Conservation (phyloP, 2,888 invertebrate species). For the Rotaria socialis region DNA sequence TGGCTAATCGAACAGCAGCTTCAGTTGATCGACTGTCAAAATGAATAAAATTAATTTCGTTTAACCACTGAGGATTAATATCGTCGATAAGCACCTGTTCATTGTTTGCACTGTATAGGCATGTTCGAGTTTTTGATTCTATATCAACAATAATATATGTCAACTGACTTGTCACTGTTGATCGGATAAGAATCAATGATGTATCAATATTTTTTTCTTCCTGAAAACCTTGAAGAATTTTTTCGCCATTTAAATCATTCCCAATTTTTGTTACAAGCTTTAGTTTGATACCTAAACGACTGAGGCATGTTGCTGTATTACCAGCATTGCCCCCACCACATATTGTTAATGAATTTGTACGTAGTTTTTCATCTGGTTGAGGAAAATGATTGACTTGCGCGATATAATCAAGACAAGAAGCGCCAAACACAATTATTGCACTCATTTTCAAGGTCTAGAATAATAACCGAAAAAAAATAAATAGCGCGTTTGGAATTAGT, state of each 20-base stretch:
- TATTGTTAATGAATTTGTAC: background rate
- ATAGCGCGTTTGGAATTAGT: no score
- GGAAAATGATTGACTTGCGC: conserved; percentile 24
- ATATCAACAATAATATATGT: conserved; percentile 19
- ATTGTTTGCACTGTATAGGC: background rate
- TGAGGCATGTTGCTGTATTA: background rate
- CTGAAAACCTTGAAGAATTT: background rate
- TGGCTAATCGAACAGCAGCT: background rate
- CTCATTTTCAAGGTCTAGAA: background rate
- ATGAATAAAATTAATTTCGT: background rate
- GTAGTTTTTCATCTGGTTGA: conserved; percentile 14
- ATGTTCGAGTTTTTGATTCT: background rate
- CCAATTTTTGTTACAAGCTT: conserved; percentile 24
- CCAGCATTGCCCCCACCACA: conserved; percentile 27
- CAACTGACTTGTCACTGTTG: background rate
- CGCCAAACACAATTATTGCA: background rate
- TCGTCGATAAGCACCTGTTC: background rate
- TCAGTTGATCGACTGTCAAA: conserved; percentile 30
- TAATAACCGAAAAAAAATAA: no score
- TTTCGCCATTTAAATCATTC: background rate
- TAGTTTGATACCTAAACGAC: background rate
- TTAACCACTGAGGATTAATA: background rate
- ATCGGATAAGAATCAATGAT: background rate
- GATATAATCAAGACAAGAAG: conserved; percentile 25
- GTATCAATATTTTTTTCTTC: conserved; percentile 5